These are phyloP conservation scores for Luffia ferchaultella DNA, from an alignment of 2,888 invertebrate genomes.

Conservation along the genomic window DNA sequence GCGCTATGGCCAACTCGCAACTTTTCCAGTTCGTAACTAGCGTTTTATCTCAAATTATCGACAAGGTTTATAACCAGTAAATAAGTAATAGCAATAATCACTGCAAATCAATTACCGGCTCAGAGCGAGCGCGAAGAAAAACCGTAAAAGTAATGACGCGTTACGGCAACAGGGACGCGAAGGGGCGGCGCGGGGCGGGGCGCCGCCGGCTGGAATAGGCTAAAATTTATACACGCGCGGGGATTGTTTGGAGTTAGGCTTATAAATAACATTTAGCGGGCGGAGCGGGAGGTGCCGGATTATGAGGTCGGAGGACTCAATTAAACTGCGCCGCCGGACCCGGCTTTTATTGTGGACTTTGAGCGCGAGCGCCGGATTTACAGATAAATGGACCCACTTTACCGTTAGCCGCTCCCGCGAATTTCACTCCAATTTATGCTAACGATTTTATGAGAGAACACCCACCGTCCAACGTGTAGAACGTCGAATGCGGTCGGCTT, in stretches of 20 bases:
- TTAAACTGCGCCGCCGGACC: constrained; percentile 61
- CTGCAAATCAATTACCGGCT: constrained; percentile 50
- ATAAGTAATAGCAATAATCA: constrained; percentile 52
- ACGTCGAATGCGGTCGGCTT: no score
- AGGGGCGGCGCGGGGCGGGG: not conserved
- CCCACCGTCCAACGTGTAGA: no score
- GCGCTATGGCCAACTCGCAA: no score
- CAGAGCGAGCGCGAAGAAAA: constrained; percentile 42
- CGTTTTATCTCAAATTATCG: constrained; percentile 60
- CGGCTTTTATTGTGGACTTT: constrained; percentile 60
- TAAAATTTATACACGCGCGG: constrained; percentile 34
- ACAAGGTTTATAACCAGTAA: constrained; percentile 60
- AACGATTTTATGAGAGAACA: no score
- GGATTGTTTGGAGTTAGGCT: constrained; percentile 32
- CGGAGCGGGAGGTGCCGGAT: constrained; percentile 45
- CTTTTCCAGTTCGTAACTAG: no score
- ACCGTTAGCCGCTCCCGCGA: constrained; percentile 15
- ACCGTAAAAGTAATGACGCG: constrained; percentile 36
- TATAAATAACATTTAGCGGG: constrained; percentile 63
- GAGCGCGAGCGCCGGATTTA: constrained; percentile 49
- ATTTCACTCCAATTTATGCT: no score
- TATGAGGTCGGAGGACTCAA: constrained; percentile 65
- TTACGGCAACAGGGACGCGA: constrained; percentile 25
- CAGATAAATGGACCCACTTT: constrained; percentile 57
- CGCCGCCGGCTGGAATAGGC: constrained; percentile 44